A percentile compares a stretch with the other conserved stretches of the same genome.
Conservation (phyloP, 2,113 vertebrate genomes). For the Helogale parvula region DNA sequence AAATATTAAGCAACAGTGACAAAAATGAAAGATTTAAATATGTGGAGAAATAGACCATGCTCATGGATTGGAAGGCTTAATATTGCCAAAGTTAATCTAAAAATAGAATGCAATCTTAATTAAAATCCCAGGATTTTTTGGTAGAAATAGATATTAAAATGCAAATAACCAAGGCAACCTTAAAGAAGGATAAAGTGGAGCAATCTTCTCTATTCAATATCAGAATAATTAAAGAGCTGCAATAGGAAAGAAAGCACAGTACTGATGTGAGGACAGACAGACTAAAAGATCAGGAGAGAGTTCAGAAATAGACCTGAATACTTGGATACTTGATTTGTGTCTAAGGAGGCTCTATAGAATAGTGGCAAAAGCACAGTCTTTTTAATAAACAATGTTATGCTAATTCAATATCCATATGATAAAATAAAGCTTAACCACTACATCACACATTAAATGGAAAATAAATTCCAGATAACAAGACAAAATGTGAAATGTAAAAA, state of each 20-base stretch:
- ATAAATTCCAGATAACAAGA: not conserved
- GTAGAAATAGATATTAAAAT: not conserved
- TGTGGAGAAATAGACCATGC: not conserved
- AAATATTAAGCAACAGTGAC: not conserved
- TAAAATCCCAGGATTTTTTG: not conserved
- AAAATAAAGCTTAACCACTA: not conserved
- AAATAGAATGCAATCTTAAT: not conserved
- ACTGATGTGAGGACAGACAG: not conserved
- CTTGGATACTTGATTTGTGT: not conserved
- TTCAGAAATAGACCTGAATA: not conserved
- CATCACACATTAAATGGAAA: not conserved
- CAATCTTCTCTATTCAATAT: not conserved
- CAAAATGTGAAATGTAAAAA: not conserved
- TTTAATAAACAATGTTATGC: not conserved
- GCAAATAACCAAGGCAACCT: not conserved
- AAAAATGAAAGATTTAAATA: not conserved
- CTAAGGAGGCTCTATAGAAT: not conserved
- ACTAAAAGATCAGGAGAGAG: not conserved
- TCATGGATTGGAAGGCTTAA: not conserved
- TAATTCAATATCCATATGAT: not conserved
- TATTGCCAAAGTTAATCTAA: not conserved
- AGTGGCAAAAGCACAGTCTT: not conserved
- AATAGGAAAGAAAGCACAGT: not conserved
- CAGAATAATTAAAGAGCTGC: not conserved
- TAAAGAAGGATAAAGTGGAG: not conserved